A percentile compares a stretch with the other conserved stretches of the same genome.
These are phyloP conservation scores for Danio rerio DNA, from an alignment of 2,113 vertebrate genomes.

Conservation along the genomic window GRCz12tu NC_133192.1:33619001-33619500, in stretches of 20 bases:
- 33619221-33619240: slow-evolving; percentile 13
- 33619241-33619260: slow-evolving; percentile 8
- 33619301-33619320: slow-evolving; percentile 40
- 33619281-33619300: slow-evolving; percentile 3
- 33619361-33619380: slow-evolving; percentile 27
- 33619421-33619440: background rate
- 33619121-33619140: slow-evolving; percentile 27
- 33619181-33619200: slow-evolving; percentile 33
- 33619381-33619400: slow-evolving; percentile 45
- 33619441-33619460: background rate
- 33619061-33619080: slow-evolving; percentile 10
- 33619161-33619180: slow-evolving; percentile 9
- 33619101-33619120: slow-evolving; percentile 30
- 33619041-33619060: background rate
- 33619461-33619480: slow-evolving; percentile 6
- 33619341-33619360: slow-evolving; percentile 26
- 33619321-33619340: slow-evolving; percentile 35
- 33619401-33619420: slow-evolving; percentile 19
- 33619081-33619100: slow-evolving; percentile 31
- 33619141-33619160: slow-evolving; percentile 33
- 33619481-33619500: slow-evolving; percentile 15
- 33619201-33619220: slow-evolving; percentile 33
- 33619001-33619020: background rate
- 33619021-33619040: background rate
- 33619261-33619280: slow-evolving; percentile 16